Base-by-base conservation (phyloP, 2,797 vertebrate species). In the Merluccius polli region DNA sequence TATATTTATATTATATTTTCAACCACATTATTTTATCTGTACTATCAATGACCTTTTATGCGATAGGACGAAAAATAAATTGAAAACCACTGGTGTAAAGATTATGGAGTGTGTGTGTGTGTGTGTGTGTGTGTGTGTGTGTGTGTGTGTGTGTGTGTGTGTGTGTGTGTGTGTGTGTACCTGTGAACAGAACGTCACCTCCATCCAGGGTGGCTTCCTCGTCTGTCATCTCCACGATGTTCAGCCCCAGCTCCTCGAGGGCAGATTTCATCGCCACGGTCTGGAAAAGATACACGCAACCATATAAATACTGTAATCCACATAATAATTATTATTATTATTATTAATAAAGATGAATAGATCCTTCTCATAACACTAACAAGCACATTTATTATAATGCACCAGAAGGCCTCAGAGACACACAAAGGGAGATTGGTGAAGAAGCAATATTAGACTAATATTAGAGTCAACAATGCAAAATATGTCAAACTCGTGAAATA, bases 131-230 rank as follows among this genome's bases (percentile, higher is more conserved):
- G 48, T 52, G 48, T 21, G 48, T 21, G 15, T 63, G 52, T 27
- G 9, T 65, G 59, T 24, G 59, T 27, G 59, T 27, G 8, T 27
- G 59, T 27, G 59, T 10, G 21, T n/a, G 18, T n/a, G 7, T 59
- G 48, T 8, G 18, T n/a, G 48, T n/a, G 48, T n/a, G 21, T 30
- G 65, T 1, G 59, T 8, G 10, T 48, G 3, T 93, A 98, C 98
- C 98, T 92, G 98, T 99, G 84, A 99, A 99, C 78, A 99, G 94
- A 83, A 99, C 97, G 0, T 99, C 98, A 83, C 98, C 98, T 75
- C 98, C 98, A 44, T 99, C 98, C 88, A 99, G 90, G 0, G 95
- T 97, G 68, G 98, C 98, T 0, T 92, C 95, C 87, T 99, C 96
- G 36, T 99, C 97, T 3, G 88, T 93, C 96, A 99, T 99, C 83